Conservation (phyloP, 2,888 invertebrate species). For the Ormyrus labotus region DNA sequence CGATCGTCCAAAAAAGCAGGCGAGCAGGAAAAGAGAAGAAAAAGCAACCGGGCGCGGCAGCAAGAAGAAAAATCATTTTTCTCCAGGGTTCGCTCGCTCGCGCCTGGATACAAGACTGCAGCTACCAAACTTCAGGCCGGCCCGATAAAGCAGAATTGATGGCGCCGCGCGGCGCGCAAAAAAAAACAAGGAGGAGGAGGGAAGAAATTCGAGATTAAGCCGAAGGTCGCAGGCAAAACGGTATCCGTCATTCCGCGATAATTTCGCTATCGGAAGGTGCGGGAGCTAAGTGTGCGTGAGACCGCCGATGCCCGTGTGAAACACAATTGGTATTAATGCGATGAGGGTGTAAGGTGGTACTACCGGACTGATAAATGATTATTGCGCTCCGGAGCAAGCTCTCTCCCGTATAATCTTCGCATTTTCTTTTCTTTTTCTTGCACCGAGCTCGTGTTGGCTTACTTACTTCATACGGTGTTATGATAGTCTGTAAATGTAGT, state of each 20-base stretch:
- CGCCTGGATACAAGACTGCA: too few species aligned
- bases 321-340: constrained; percentile 72
- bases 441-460: background rate
- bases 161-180: background rate
- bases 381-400: constrained; percentile 14
- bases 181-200: background rate
- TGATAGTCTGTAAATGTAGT: too few species aligned
- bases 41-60: background rate
- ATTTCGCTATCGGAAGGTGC: constrained; percentile 29
- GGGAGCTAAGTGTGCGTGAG: background rate
- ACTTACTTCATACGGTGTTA: too few species aligned
- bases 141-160: constrained; percentile 52
- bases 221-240: background rate
- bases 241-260: constrained; percentile 40
- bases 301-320: constrained; percentile 57
- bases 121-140: background rate
- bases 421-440: constrained; percentile 49
- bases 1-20: constrained; percentile 14
- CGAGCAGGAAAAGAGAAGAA: background rate
- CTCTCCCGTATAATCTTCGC: constrained; percentile 49
- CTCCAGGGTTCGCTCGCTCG: background rate
- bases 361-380: constrained; percentile 68
- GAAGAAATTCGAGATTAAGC: constrained; percentile 40
- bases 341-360: constrained; percentile 54
- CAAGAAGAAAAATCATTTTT: constrained; percentile 42